Evolutionary conservation across 1,140 invertebrate species (phyloP).

Genomic region (Stegodyphus mimosarum): DNA sequence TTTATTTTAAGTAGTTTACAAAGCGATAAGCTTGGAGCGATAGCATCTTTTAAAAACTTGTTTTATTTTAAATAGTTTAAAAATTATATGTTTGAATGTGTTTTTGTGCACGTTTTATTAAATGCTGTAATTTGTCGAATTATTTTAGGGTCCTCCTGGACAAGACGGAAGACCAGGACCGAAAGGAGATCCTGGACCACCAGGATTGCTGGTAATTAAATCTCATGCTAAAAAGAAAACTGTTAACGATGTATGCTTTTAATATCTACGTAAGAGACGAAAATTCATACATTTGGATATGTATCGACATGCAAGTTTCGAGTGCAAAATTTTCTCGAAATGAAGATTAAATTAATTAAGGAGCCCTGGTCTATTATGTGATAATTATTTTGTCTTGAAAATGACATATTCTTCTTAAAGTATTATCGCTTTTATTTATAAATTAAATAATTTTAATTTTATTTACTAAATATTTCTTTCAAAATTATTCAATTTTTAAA

Average conservation of each 20-base stretch:
- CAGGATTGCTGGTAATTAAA: conserved; percentile 56
- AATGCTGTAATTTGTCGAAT: no score
- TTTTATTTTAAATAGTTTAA: no score
- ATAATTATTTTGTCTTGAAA: background rate
- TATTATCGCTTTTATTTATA: no score
- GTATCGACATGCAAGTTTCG: background rate
- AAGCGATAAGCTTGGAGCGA: no score
- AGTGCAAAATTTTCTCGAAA: background rate
- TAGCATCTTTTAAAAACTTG: no score
- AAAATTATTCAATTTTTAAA: no score
- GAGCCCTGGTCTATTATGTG: background rate
- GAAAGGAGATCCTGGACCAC: conserved; percentile 52
- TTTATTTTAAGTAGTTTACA: no score
- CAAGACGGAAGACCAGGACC: conserved; percentile 74
- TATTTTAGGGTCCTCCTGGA: conserved; percentile 69
- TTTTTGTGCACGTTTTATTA: no score
- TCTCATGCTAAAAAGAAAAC: background rate
- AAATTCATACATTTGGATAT: background rate
- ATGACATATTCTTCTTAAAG: no score
- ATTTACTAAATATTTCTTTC: no score
- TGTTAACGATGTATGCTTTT: background rate
- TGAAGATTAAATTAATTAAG: background rate
- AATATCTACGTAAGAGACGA: background rate
- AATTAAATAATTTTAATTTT: no score
- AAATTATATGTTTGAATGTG: no score